Conservation (phyloP, 2,797 vertebrate genomes). For the Alectoris magna region DNA sequence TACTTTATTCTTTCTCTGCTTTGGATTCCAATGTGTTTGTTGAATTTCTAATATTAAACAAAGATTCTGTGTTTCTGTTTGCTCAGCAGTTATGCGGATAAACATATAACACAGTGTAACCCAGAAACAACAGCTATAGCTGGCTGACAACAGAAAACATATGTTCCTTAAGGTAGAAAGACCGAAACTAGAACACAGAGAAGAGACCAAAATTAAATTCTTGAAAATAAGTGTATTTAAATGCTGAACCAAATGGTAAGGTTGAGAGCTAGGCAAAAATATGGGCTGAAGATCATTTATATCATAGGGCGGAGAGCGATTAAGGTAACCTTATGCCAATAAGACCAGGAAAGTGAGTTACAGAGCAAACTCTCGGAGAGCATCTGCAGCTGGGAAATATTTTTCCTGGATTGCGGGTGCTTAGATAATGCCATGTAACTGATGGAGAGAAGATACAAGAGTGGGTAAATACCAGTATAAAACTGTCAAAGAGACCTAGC, state of each 20-base stretch:
- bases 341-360: background rate
- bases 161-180: background rate
- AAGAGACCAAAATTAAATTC: background rate
- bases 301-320: background rate
- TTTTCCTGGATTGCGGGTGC: background rate
- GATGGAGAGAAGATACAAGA: accelerated
- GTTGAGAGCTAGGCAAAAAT: background rate
- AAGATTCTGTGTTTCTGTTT: background rate
- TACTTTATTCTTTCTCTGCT: background rate
- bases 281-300: background rate
- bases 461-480: background rate
- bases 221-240: background rate
- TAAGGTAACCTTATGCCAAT: background rate
- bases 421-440: background rate
- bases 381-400: background rate
- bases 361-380: background rate
- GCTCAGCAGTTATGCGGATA: background rate
- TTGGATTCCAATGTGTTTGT: background rate
- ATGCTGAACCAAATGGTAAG: background rate
- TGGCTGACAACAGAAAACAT: background rate
- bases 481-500: background rate
- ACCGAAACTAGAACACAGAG: background rate
- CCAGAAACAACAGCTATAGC: background rate
- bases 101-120: background rate
- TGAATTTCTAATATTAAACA: background rate